Percentiles rank a stretch among this genome's conserved stretches.
These are phyloP conservation scores for Cydia amplana DNA, from an alignment of 1,140 invertebrate genomes.

Conservation along the genomic window DNA sequence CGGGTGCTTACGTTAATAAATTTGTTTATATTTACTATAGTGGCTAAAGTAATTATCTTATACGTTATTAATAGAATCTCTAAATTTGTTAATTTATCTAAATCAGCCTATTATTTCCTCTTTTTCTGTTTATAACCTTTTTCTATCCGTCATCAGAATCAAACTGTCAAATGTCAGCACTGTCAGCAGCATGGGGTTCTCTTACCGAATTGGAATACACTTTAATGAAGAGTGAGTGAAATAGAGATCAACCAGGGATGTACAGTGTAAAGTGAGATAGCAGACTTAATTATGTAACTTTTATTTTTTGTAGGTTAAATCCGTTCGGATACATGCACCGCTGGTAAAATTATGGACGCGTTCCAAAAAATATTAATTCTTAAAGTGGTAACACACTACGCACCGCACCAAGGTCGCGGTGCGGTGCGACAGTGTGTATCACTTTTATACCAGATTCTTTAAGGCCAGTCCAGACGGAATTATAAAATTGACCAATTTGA, in stretches of 20 bases:
- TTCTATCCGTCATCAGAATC: slow-evolving; percentile 78
- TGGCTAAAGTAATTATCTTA: slow-evolving; percentile 44
- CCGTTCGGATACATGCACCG: not conserved
- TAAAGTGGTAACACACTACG: too few relatives aligned
- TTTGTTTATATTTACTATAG: slow-evolving; percentile 42
- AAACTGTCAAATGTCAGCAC: slow-evolving; percentile 69
- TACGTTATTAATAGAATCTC: slow-evolving; percentile 40
- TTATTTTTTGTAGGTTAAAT: not conserved
- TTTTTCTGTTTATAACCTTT: slow-evolving; percentile 78
- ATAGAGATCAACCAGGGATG: not conserved
- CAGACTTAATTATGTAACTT: not conserved
- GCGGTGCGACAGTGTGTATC: too few relatives aligned
- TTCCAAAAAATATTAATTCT: not conserved
- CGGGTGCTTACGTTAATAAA: slow-evolving; percentile 49
- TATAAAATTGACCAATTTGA: too few relatives aligned
- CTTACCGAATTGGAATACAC: not conserved
- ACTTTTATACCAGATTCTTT: too few relatives aligned
- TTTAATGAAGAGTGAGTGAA: not conserved
- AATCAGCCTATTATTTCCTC: slow-evolving; percentile 74
- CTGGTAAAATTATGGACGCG: not conserved
- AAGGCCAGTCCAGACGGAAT: too few relatives aligned
- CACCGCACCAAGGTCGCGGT: too few relatives aligned
- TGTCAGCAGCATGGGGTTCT: slow-evolving; percentile 46
- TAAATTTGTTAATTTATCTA: slow-evolving; percentile 56
- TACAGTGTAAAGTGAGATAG: not conserved